Evolutionary conservation across 2,797 vertebrate species (phyloP).

Genomic region (Manis javanica): DNA sequence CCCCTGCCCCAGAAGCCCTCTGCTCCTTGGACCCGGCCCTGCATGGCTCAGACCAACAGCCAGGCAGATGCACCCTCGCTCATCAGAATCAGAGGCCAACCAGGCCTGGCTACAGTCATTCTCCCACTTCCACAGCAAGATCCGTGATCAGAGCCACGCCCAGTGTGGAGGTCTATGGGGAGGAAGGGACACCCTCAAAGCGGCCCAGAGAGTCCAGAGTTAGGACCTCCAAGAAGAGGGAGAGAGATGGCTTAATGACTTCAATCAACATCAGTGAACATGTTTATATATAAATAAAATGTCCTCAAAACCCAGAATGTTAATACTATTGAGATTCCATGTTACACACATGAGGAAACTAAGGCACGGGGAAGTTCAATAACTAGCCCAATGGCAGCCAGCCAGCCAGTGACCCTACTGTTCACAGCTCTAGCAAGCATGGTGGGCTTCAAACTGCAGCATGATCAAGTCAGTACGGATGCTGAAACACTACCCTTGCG

Average conservation of each 20-base stretch:
- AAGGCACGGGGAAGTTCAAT: neutral
- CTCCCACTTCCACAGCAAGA: neutral
- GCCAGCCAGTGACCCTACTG: neutral
- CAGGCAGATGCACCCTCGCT: neutral
- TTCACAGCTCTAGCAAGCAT: neutral
- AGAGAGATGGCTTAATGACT: neutral
- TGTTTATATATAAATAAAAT: neutral
- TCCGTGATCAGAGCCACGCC: neutral
- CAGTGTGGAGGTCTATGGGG: no score
- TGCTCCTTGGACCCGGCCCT: neutral
- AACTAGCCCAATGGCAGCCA: neutral
- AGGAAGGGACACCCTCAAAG: neutral
- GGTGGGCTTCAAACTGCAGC: neutral
- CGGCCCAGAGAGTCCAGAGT: neutral
- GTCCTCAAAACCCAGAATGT: neutral
- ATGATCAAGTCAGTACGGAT: fast-evolving
- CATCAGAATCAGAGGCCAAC: neutral
- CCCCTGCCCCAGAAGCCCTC: neutral
- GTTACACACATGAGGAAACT: neutral
- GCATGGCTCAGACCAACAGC: neutral
- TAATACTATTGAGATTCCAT: neutral
- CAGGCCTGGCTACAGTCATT: fast-evolving
- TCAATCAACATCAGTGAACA: neutral
- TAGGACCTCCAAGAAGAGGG: neutral
- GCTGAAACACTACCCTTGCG: neutral